These are phyloP conservation scores for Echinops telfairi DNA, from an alignment of 2,113 vertebrate species.

Conservation along the genomic window DNA sequence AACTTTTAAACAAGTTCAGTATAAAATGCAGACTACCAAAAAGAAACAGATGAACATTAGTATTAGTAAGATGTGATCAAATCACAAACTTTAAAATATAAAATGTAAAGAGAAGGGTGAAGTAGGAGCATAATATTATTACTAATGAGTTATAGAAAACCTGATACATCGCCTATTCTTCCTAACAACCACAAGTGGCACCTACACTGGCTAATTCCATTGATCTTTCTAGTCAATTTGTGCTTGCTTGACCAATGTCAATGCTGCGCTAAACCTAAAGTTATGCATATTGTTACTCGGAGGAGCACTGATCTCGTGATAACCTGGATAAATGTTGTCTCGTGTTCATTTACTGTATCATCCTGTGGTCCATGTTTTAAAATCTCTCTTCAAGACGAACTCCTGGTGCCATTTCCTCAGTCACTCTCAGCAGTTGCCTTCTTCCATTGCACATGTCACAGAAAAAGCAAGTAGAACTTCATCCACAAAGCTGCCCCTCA, in stretches of 20 bases:
- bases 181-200: background rate
- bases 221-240: background rate
- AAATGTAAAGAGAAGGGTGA: background rate
- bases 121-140: background rate
- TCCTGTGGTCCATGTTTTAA: background rate
- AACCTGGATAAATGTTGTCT: background rate
- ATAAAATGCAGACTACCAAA: constrained; percentile 14
- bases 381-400: background rate
- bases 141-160: background rate
- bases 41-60: background rate
- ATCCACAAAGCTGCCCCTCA: background rate
- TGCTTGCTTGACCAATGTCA: background rate
- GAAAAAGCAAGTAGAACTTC: background rate
- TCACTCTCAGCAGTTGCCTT: background rate
- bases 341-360: background rate
- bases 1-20: background rate
- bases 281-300: no score
- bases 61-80: background rate
- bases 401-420: background rate
- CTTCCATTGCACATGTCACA: background rate
- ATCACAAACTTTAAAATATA: background rate
- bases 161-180: background rate
- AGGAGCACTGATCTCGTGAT: background rate
- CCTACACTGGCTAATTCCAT: background rate
- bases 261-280: background rate